Conservation (phyloP, 2,797 vertebrate species). For the Phaenicophaeus curvirostris region DNA sequence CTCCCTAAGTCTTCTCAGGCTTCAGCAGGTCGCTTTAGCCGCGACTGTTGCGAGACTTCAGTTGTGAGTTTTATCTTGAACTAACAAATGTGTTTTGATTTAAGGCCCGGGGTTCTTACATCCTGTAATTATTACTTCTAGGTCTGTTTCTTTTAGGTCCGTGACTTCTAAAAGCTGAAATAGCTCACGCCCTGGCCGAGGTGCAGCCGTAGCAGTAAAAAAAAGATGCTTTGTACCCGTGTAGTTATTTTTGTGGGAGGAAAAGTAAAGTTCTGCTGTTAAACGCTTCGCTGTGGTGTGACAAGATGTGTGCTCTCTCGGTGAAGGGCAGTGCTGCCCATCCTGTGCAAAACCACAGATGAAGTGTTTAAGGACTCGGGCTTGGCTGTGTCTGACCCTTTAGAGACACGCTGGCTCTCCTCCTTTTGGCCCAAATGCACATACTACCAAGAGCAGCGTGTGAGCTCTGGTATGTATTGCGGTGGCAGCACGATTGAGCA, state of each 20-base stretch:
- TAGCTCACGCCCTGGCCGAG: background rate
- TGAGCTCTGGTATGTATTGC: background rate
- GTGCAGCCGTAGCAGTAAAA: background rate
- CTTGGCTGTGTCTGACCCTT: background rate
- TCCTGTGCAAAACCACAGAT: background rate
- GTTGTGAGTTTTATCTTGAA: background rate
- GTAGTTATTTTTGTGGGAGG: background rate
- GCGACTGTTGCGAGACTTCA: background rate
- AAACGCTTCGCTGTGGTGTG: rapidly evolving
- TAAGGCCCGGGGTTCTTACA: background rate
- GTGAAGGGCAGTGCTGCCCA: background rate
- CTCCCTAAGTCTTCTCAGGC: background rate
- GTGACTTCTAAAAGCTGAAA: background rate
- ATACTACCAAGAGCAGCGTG: background rate
- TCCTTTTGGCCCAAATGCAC: background rate
- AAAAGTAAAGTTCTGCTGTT: no score
- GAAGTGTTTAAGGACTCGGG: background rate
- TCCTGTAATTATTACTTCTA: background rate
- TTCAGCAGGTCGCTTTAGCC: background rate
- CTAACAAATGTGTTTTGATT: background rate
- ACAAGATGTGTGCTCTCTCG: background rate
- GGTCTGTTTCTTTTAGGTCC: background rate
- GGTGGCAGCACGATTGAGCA: background rate
- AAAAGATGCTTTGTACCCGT: background rate
- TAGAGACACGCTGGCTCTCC: background rate